Conservation (phyloP, 2,888 invertebrate species). For the Lithophane ornitopus region DNA sequence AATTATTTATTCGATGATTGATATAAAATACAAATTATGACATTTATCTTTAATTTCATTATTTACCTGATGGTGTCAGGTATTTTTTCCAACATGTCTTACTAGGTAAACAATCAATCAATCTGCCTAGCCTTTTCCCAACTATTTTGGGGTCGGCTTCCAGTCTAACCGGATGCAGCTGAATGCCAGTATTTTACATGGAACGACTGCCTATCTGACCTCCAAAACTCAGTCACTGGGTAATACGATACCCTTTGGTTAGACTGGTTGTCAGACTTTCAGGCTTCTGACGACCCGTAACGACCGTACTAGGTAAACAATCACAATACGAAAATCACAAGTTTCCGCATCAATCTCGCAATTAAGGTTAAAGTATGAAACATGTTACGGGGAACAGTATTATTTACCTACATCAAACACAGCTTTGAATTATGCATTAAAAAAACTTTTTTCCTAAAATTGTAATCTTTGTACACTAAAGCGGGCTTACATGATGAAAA, state of each 20-base stretch:
- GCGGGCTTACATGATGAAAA: too few relatives aligned
- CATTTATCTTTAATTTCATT: neutral
- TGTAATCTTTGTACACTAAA: neutral
- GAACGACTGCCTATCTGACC: too few relatives aligned
- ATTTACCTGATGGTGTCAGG: neutral
- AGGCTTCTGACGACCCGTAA: too few relatives aligned
- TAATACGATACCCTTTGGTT: too few relatives aligned
- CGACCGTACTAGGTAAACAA: neutral
- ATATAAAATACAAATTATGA: neutral
- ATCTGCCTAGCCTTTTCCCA: too few relatives aligned
- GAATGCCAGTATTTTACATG: too few relatives aligned
- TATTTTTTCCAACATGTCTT: neutral
- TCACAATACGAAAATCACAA: neutral
- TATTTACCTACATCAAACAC: neutral
- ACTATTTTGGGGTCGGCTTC: too few relatives aligned
- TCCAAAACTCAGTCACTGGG: too few relatives aligned
- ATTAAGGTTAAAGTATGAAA: neutral
- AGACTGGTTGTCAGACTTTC: too few relatives aligned
- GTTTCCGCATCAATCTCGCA: neutral
- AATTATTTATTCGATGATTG: constrained; percentile 8
- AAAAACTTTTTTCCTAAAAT: neutral
- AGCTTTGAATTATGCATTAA: neutral
- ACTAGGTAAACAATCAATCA: neutral
- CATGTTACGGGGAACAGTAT: too few relatives aligned
- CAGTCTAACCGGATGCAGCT: too few relatives aligned